These are phyloP conservation scores for Gastrophysa polygoni DNA, from an alignment of 2,888 invertebrate species.

Conservation along the genomic window DNA sequence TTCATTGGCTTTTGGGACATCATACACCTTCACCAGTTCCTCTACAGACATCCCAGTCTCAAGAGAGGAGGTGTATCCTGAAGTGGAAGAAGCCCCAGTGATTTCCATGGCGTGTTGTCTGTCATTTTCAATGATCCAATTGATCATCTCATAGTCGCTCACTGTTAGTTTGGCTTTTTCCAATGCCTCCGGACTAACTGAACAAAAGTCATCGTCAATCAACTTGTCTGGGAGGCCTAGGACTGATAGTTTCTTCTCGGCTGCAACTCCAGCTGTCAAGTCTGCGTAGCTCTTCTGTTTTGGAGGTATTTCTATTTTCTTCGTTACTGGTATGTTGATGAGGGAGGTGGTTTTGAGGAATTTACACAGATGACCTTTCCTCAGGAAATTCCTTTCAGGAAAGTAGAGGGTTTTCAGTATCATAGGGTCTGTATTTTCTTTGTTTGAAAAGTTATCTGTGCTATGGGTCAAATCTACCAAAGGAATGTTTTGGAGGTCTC, in stretches of 20 bases:
- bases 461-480: conserved; percentile 31
- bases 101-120: conserved; percentile 11
- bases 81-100: conserved; percentile 23
- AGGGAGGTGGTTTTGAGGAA: conserved; percentile 20
- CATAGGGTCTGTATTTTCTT: conserved; percentile 15
- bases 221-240: conserved; percentile 33
- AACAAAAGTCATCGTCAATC: conserved; percentile 21
- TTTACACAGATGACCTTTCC: conserved; percentile 15
- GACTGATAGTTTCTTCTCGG: conserved; percentile 25
- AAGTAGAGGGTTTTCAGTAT: conserved; percentile 27
- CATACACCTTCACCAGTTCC: conserved; percentile 18
- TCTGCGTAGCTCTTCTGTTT: conserved; percentile 21
- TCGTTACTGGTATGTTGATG: conserved; percentile 19
- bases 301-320: conserved; percentile 12
- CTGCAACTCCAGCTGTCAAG: conserved; percentile 1
- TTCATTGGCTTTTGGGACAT: background rate
- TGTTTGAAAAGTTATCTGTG: background rate
- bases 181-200: background rate
- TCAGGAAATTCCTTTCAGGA: conserved; percentile 21
- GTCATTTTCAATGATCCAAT: conserved; percentile 34
- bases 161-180: conserved; percentile 21
- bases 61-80: conserved; percentile 23
- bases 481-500: conserved; percentile 17
- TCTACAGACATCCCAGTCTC: conserved; percentile 22
- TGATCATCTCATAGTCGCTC: conserved; percentile 33